phyloP scores from a whole-genome alignment of 2,888 invertebrate genomes.

The Mesoligia furuncula region DNA sequence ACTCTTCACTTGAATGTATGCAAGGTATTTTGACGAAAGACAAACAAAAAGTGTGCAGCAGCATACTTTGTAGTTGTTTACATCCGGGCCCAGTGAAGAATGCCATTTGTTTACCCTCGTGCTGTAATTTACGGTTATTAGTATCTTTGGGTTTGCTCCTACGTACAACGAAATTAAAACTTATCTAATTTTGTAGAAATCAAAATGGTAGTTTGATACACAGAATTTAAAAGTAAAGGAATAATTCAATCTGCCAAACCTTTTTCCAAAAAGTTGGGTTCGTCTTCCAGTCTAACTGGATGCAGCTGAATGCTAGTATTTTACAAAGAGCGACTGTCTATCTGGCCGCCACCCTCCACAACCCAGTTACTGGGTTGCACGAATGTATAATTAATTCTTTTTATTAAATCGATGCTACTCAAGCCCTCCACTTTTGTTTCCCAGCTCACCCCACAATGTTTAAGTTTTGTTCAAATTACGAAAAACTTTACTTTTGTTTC shows the following conservation, averaged over 20 bases:
- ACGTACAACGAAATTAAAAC: background rate
- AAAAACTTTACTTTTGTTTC: background rate
- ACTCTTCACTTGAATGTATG: slow-evolving; percentile 15
- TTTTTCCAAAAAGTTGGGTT: background rate
- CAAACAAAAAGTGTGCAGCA: slow-evolving; percentile 57
- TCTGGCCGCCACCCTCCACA: background rate
- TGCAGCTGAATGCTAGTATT: no score
- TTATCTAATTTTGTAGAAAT: background rate
- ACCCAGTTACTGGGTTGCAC: background rate
- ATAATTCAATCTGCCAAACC: background rate
- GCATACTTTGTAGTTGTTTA: slow-evolving; percentile 62
- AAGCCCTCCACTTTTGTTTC: background rate
- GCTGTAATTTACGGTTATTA: slow-evolving; percentile 27
- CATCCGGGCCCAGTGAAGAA: slow-evolving; percentile 62
- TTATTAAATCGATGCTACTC: background rate
- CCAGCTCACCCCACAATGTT: background rate
- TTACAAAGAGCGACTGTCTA: background rate
- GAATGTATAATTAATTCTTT: background rate
- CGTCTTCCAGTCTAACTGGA: background rate
- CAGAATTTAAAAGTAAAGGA: background rate
- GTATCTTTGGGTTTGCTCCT: background rate
- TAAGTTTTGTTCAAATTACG: background rate
- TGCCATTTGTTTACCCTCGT: slow-evolving; percentile 51
- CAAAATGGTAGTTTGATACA: background rate
- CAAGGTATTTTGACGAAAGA: slow-evolving; percentile 43